Percentiles rank a stretch among this genome's conserved stretches.
phyloP scores from a whole-genome alignment of 2,888 invertebrate genomes.

The Sicus ferrugineus region DNA sequence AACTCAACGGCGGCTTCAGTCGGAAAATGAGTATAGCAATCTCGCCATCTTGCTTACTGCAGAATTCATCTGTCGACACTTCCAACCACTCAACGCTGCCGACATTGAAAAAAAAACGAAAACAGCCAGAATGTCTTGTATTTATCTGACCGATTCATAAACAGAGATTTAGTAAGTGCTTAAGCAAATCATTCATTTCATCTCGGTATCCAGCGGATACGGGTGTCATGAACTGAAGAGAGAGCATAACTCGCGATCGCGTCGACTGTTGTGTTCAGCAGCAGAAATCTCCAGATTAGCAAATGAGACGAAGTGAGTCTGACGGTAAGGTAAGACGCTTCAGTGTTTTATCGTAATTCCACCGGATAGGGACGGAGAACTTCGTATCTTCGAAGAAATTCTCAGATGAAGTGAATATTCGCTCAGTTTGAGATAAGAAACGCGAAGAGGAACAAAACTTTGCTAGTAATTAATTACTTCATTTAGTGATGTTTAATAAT shows the following conservation, averaged over 20 bases:
- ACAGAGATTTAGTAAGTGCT: constrained; percentile 19
- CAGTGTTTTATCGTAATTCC: constrained; percentile 20
- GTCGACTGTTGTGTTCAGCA: background rate
- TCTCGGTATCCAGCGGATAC: constrained; percentile 13
- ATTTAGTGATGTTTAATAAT: too few relatives aligned
- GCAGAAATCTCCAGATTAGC: background rate
- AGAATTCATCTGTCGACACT: too few relatives aligned
- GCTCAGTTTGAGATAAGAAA: too few relatives aligned
- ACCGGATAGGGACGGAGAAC: constrained; percentile 21
- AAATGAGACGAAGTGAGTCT: background rate
- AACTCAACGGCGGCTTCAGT: background rate
- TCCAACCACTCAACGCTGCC: background rate
- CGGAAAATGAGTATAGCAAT: too few relatives aligned
- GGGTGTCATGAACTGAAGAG: background rate
- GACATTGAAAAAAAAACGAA: background rate
- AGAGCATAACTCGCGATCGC: constrained; percentile 3
- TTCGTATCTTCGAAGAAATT: too few relatives aligned
- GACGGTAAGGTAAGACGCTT: background rate
- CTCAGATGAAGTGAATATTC: too few relatives aligned
- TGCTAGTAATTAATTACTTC: too few relatives aligned
- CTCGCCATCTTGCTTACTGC: too few relatives aligned
- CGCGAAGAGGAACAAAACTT: too few relatives aligned
- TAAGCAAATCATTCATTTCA: constrained; percentile 13
- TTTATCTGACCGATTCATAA: background rate
- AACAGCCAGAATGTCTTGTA: background rate